These are phyloP conservation scores for Mizuhopecten yessoensis DNA, from an alignment of 1,140 invertebrate species.

Conservation along the genomic window DNA sequence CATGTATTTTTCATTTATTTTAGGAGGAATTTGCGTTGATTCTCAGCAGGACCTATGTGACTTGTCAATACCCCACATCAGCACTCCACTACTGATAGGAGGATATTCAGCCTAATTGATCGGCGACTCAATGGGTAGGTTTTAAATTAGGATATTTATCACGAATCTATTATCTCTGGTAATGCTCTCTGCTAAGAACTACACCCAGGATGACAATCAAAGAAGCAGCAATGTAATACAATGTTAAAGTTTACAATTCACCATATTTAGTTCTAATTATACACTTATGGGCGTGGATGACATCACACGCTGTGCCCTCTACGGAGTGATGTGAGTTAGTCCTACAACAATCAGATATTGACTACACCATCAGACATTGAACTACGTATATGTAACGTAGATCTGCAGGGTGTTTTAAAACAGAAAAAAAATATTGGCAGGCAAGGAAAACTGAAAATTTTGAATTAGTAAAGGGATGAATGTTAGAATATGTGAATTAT, in stretches of 20 bases:
- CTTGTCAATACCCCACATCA: constrained; percentile 24
- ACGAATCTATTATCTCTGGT: not conserved
- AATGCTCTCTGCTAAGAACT: not conserved
- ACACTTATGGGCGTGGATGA: constrained; percentile 1
- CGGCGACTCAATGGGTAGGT: constrained; percentile 20
- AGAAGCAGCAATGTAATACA: not conserved
- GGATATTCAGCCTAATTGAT: constrained; percentile 10
- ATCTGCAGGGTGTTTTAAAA: constrained; percentile 22
- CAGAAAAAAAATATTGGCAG: not conserved
- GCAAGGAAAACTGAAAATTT: not conserved
- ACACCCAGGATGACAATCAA: constrained; percentile 9
- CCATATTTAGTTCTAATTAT: constrained; percentile 21
- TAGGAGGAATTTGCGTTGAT: not conserved
- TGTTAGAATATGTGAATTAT: too few relatives aligned
- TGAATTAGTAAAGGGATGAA: too few relatives aligned
- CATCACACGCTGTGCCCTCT: not conserved
- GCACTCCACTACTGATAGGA: not conserved
- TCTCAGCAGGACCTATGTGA: constrained; percentile 8
- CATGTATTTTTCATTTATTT: constrained; percentile 36
- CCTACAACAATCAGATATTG: not conserved
- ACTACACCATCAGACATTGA: not conserved
- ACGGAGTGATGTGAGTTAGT: not conserved
- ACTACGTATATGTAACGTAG: not conserved
- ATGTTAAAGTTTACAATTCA: constrained; percentile 14
- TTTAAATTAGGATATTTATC: constrained; percentile 40